These are phyloP conservation scores for Boleophthalmus pectinirostris DNA, from an alignment of 2,113 vertebrate species.

Conservation along the genomic window DNA sequence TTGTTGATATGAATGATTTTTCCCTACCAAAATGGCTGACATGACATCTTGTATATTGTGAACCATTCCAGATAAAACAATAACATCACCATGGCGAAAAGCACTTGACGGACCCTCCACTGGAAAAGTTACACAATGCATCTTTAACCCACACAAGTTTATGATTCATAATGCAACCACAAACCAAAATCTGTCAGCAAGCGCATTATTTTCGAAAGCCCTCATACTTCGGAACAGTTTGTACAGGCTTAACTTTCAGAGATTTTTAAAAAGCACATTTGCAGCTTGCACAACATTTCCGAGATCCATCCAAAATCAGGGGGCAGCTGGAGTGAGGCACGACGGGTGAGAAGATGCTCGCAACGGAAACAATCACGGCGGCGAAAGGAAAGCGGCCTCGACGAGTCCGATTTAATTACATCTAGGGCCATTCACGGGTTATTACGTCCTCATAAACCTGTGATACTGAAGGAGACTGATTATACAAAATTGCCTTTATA, in stretches of 20 bases:
- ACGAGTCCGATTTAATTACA: slow-evolving; percentile 23
- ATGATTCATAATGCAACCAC: not conserved
- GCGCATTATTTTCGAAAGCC: not conserved
- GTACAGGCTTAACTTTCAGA: slow-evolving; percentile 2
- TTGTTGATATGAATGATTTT: too few relatives aligned
- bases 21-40: too few relatives aligned
- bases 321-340: slow-evolving; percentile 9
- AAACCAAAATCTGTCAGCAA: not conserved
- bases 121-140: too few relatives aligned
- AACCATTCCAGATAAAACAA: too few relatives aligned
- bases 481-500: too few relatives aligned
- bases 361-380: not conserved
- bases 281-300: not conserved
- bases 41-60: too few relatives aligned
- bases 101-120: too few relatives aligned
- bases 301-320: not conserved
- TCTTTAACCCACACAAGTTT: not conserved
- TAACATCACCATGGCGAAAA: too few relatives aligned
- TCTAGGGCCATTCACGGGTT: slow-evolving; percentile 11
- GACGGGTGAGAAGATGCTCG: not conserved
- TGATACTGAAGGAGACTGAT: not conserved
- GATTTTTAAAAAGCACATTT: slow-evolving; percentile 4
- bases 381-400: slow-evolving; percentile 1
- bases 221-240: not conserved
- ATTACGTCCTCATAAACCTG: slow-evolving; percentile 5